Percentiles rank a stretch among this genome's conserved stretches.
These are phyloP conservation scores for Parochlus steinenii DNA, from an alignment of 2,888 invertebrate species.

Conservation along the genomic window DNA sequence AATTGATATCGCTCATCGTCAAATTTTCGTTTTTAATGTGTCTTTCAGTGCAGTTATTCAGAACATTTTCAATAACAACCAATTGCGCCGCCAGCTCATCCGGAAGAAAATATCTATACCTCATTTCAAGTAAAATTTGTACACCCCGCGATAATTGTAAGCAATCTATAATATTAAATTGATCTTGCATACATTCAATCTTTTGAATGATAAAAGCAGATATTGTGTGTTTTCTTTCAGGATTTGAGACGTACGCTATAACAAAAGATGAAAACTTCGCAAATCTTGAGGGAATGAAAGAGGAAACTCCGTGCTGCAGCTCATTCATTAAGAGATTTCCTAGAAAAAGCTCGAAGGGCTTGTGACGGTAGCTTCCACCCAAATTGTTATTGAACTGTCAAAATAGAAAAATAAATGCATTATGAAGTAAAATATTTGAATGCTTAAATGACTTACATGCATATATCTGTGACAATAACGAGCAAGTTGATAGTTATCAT, in stretches of 20 bases:
- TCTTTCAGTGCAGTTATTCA: conserved; percentile 24
- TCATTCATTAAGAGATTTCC: conserved; percentile 25
- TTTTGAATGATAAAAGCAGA: conserved; percentile 26
- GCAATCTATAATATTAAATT: conserved; percentile 29
- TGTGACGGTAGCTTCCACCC: conserved; percentile 33
- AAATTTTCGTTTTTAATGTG: conserved; percentile 20
- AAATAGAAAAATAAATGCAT: no score
- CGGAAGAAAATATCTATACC: conserved; percentile 20
- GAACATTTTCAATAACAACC: conserved; percentile 21
- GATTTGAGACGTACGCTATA: conserved; percentile 30
- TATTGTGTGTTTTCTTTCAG: conserved; percentile 18
- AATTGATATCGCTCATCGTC: conserved; percentile 21
- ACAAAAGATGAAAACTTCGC: conserved; percentile 29
- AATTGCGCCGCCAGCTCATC: conserved; percentile 20
- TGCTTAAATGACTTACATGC: no score
- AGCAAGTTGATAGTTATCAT: conserved; percentile 21
- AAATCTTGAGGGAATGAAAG: conserved; percentile 28
- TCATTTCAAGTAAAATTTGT: conserved; percentile 25
- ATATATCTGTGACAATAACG: conserved; percentile 35
- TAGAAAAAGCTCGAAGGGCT: conserved; percentile 31
- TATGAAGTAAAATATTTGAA: no score
- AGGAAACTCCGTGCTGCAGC: conserved; percentile 23
- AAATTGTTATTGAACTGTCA: conserved; percentile 36
- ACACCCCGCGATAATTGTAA: conserved; percentile 31
- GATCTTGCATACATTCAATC: conserved; percentile 26